Conservation (phyloP, 2,888 invertebrate genomes). For the Camponotus fellah region DNA sequence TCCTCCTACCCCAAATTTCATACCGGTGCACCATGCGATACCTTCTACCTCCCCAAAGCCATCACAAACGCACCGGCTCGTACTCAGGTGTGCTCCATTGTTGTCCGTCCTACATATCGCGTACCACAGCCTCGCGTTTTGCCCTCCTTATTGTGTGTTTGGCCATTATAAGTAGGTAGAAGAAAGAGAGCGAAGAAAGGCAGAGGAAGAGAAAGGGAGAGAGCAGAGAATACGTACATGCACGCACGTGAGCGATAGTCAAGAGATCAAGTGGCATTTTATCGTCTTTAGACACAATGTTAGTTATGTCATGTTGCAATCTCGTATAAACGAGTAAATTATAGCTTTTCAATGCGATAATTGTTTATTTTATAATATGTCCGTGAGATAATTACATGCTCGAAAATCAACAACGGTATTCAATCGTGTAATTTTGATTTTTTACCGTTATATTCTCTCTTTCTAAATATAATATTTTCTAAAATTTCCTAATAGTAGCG, state of each 20-base stretch:
- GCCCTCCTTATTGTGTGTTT: constrained; percentile 82
- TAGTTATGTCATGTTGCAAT: constrained; percentile 38
- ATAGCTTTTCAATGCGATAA: constrained; percentile 15
- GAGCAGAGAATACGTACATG: constrained; percentile 30
- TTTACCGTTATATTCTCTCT: not conserved
- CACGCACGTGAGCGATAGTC: constrained; percentile 53
- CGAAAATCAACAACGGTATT: not conserved
- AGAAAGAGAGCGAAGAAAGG: constrained; percentile 25
- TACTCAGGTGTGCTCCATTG: constrained; percentile 84
- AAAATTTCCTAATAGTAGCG: not conserved
- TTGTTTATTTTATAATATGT: not conserved
- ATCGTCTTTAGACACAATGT: constrained; percentile 52
- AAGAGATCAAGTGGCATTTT: constrained; percentile 75
- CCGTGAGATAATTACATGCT: not conserved
- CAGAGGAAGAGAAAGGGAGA: constrained; percentile 18
- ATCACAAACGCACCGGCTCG: constrained; percentile 81
- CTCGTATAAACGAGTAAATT: constrained; percentile 36
- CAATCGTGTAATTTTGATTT: not conserved
- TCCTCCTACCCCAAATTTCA: constrained; percentile 78
- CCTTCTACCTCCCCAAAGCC: constrained; percentile 71
- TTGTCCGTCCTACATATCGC: constrained; percentile 80
- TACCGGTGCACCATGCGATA: constrained; percentile 77
- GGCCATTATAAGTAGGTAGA: constrained; percentile 71
- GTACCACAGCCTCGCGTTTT: constrained; percentile 69
- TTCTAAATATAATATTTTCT: not conserved